Evolutionary conservation across 2,797 vertebrate genomes (phyloP).

Genomic region (Cynopterus sphinx): DNA sequence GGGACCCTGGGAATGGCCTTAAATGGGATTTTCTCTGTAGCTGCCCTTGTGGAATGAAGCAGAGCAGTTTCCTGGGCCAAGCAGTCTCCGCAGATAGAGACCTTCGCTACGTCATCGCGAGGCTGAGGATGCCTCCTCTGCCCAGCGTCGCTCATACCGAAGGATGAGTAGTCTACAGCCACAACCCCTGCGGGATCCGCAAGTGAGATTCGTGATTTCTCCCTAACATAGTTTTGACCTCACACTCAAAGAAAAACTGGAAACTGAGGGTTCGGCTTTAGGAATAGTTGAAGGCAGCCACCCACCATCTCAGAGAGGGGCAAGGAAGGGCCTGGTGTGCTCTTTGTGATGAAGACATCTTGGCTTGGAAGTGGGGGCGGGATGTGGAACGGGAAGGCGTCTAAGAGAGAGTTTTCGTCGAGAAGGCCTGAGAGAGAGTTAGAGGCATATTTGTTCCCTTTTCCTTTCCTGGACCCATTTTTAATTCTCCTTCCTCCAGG

Average conservation of each 20-base stretch:
- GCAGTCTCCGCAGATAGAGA: background rate
- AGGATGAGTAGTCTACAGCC: too few species aligned
- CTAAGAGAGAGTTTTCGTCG: background rate
- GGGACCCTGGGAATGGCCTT: background rate
- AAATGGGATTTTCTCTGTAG: background rate
- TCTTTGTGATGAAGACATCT: background rate
- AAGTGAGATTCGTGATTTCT: background rate
- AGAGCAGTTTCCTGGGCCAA: background rate
- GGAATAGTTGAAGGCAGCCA: background rate
- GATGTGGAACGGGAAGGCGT: background rate
- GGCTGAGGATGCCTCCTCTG: background rate
- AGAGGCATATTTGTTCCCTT: background rate
- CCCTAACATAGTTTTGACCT: background rate
- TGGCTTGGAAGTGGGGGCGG: background rate
- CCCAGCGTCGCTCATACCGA: accelerated
- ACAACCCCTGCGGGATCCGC: background rate
- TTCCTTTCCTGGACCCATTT: background rate
- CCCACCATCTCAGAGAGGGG: background rate
- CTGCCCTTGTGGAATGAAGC: background rate
- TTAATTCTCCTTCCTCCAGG: background rate
- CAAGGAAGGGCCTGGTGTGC: background rate
- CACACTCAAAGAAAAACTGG: background rate
- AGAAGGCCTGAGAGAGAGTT: background rate
- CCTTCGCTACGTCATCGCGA: background rate
- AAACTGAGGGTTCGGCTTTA: background rate